These are phyloP conservation scores for Hipposideros larvatus DNA, from an alignment of 2,797 vertebrate species.

Conservation along the genomic window DNA sequence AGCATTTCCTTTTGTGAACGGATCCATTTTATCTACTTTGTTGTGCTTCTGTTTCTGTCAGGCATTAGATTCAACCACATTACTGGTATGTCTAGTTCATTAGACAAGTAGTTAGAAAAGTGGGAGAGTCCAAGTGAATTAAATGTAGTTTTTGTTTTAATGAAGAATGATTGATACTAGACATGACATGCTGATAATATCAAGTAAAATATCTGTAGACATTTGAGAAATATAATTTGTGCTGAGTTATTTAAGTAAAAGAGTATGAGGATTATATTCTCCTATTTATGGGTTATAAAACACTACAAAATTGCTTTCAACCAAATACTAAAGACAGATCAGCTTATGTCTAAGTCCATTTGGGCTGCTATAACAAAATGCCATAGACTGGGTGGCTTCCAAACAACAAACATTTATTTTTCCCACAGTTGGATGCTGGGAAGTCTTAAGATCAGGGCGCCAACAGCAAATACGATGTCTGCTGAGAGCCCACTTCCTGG, in stretches of 20 bases:
- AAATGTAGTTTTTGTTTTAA: neutral
- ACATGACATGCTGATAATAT: neutral
- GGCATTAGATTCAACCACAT: neutral
- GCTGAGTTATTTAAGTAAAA: slow-evolving; percentile 10
- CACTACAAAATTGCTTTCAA: neutral
- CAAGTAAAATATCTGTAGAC: slow-evolving; percentile 7
- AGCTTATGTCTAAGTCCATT: neutral
- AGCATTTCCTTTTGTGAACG: neutral
- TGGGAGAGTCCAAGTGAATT: neutral
- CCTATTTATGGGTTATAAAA: neutral
- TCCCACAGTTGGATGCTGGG: neutral
- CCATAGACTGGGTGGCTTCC: neutral
- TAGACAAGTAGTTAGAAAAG: neutral
- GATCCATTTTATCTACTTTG: neutral
- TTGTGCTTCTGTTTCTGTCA: neutral
- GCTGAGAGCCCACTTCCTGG: neutral
- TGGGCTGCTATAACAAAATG: neutral
- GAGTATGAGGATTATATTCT: neutral
- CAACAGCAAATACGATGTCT: neutral
- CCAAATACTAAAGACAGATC: neutral
- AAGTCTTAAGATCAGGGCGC: neutral
- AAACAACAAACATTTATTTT: neutral
- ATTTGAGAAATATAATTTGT: neutral
- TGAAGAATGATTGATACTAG: neutral
- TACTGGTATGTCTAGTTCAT: neutral